Conservation (phyloP, 2,888 invertebrate species). For the Callinectes sapidus region DNA sequence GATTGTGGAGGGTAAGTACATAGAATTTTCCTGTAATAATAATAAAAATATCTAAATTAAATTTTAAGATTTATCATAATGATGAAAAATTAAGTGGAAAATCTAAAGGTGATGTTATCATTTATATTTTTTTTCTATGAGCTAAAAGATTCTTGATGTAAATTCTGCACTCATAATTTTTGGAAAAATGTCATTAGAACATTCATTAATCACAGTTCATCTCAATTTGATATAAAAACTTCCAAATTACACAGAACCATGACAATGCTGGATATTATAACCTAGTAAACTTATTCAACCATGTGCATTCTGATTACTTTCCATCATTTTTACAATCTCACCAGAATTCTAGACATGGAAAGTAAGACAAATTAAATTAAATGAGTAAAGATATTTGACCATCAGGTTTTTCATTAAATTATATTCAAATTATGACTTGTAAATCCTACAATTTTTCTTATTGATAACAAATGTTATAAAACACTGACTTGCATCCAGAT, state of each 20-base stretch:
- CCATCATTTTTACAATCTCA: background rate
- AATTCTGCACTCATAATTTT: background rate
- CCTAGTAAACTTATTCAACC: background rate
- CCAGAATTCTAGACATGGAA: background rate
- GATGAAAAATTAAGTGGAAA: too few species aligned
- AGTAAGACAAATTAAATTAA: background rate
- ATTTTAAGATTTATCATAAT: too few species aligned
- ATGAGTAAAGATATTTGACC: background rate
- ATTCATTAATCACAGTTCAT: background rate
- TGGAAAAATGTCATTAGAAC: background rate
- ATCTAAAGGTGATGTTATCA: too few species aligned
- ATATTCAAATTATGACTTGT: background rate
- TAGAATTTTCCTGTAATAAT: too few species aligned
- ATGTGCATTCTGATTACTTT: background rate
- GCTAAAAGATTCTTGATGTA: too few species aligned
- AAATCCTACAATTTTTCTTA: background rate
- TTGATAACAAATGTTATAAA: background rate
- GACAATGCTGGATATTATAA: slow-evolving; percentile 22
- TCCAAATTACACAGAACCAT: slow-evolving; percentile 27
- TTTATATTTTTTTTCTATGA: too few species aligned
- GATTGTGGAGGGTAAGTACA: too few species aligned
- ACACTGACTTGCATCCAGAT: background rate
- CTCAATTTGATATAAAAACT: background rate
- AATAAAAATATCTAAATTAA: too few species aligned
- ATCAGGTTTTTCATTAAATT: background rate